These are phyloP conservation scores for Tholera decimalis DNA, from an alignment of 2,888 invertebrate genomes.

Conservation along the genomic window DNA sequence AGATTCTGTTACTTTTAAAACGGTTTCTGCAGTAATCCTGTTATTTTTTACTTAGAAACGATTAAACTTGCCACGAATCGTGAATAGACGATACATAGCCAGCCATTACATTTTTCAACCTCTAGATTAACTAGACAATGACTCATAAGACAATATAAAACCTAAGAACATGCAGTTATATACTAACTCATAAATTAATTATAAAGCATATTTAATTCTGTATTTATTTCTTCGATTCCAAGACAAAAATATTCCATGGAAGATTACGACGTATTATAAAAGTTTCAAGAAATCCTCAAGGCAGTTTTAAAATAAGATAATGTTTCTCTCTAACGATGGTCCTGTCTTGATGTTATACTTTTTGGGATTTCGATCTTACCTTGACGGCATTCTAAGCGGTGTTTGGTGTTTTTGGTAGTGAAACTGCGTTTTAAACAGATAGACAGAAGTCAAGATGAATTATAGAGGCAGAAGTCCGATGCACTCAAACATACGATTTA, in stretches of 20 bases:
- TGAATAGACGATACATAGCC: not conserved
- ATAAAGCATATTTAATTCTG: not conserved
- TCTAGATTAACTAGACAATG: conserved; percentile 20
- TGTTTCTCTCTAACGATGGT: conserved; percentile 23
- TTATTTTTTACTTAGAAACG: not conserved
- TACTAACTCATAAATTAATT: not conserved
- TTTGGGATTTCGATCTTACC: conserved; percentile 37
- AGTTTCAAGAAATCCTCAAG: conserved; percentile 32
- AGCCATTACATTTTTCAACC: conserved; percentile 17
- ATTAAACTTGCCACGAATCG: conserved; percentile 14
- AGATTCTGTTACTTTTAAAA: not conserved
- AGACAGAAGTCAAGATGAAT: too few species aligned
- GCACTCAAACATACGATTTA: too few species aligned
- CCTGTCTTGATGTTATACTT: conserved; percentile 27
- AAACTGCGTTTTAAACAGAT: too few species aligned
- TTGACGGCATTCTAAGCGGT: conserved; percentile 2
- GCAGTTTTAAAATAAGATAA: conserved; percentile 24
- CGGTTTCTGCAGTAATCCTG: not conserved
- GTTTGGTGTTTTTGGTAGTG: conserved; percentile 24
- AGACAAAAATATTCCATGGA: conserved; percentile 40
- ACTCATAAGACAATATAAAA: conserved; percentile 24
- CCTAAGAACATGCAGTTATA: not conserved
- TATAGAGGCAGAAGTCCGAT: too few species aligned
- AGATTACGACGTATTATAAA: conserved; percentile 16
- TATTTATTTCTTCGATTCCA: conserved; percentile 33